phyloP scores from a whole-genome alignment of 2,797 vertebrate species.

The Mus minutoides region DNA sequence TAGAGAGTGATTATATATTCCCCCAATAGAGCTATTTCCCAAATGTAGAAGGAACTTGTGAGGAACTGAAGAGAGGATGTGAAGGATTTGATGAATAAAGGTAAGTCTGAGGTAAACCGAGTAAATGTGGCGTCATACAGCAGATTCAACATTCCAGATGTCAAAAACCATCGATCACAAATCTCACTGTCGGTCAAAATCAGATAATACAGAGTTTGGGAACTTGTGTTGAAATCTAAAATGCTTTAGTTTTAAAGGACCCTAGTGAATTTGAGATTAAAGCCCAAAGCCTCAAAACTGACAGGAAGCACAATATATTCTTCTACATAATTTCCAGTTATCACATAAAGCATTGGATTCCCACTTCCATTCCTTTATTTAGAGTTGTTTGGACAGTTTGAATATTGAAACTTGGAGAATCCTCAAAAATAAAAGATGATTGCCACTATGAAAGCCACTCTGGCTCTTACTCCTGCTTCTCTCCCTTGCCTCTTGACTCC shows the following conservation, averaged over 20 bases:
- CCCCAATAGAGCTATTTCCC: neutral
- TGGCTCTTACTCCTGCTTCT: no score
- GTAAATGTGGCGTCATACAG: neutral
- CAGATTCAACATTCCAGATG: neutral
- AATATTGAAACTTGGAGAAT: neutral
- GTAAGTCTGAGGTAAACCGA: no score
- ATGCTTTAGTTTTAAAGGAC: neutral
- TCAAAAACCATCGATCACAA: slow-evolving; percentile 44
- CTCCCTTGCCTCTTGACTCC: no score
- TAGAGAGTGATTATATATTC: neutral
- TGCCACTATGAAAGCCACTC: neutral
- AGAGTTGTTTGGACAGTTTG: slow-evolving; percentile 48
- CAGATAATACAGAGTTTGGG: slow-evolving; percentile 16
- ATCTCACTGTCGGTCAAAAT: slow-evolving; percentile 6
- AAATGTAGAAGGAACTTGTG: neutral
- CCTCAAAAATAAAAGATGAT: neutral
- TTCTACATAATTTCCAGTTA: neutral
- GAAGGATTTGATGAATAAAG: slow-evolving; percentile 46
- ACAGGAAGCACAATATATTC: slow-evolving; percentile 4
- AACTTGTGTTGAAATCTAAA: slow-evolving; percentile 38
- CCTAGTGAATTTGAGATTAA: slow-evolving; percentile 13
- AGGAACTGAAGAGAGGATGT: neutral
- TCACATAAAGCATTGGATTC: neutral
- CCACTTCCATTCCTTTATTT: neutral
- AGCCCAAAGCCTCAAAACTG: neutral